A percentile compares a stretch with the other conserved stretches of the same genome.
These are phyloP conservation scores for Cervus canadensis DNA, from an alignment of 2,113 vertebrate species.

Conservation along the genomic window DNA sequence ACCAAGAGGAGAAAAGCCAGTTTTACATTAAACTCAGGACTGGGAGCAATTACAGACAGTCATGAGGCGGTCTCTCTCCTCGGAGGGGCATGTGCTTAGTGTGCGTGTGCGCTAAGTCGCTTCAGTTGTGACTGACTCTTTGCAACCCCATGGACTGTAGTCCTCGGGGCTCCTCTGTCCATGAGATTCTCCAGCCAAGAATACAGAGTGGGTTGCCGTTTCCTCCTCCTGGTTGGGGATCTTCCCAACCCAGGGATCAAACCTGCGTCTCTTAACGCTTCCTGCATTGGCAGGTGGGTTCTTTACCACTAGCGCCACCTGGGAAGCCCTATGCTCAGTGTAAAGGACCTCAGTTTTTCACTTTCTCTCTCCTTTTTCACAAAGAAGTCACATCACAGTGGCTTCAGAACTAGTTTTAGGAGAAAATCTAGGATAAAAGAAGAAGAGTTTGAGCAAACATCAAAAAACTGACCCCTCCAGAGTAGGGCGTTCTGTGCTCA, in stretches of 20 bases:
- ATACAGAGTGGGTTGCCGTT: neutral
- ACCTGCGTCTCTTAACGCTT: neutral
- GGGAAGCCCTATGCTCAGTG: neutral
- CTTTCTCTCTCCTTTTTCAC: neutral
- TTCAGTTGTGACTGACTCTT: neutral
- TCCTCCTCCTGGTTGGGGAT: neutral
- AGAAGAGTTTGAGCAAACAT: neutral
- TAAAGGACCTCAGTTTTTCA: neutral
- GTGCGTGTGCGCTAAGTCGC: neutral
- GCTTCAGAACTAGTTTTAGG: neutral
- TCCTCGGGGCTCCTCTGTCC: neutral
- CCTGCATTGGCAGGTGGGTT: neutral
- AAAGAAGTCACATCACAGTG: neutral
- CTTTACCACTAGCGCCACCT: neutral
- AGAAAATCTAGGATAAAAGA: neutral
- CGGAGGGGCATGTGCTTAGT: neutral
- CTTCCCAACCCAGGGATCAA: neutral
- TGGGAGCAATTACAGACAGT: fast-evolving
- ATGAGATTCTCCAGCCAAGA: neutral
- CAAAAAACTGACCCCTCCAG: neutral
- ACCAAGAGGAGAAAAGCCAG: neutral
- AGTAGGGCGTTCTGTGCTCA: fast-evolving
- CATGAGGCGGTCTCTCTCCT: neutral
- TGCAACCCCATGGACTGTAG: fast-evolving
- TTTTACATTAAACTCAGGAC: neutral